phyloP scores from a whole-genome alignment of 1,140 invertebrate species.

The Meloidogyne chitwoodi region DNA sequence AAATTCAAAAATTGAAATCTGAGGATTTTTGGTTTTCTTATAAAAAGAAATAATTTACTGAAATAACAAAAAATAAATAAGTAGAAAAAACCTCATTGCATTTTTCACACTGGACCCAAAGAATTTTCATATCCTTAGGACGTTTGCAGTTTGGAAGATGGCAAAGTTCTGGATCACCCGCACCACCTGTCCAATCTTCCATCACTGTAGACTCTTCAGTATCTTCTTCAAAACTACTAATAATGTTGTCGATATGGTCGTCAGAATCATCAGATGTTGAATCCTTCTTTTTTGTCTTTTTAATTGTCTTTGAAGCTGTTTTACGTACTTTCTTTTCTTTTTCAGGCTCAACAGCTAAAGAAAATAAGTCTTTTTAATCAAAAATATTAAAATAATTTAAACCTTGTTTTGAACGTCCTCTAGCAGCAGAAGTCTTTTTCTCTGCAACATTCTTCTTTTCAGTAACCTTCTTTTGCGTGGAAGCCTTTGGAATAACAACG shows the following conservation, averaged over 20 bases:
- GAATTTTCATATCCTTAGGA: conserved; percentile 29
- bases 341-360: neutral
- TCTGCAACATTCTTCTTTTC: no score
- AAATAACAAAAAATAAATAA: no score
- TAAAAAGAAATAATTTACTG: no score
- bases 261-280: neutral
- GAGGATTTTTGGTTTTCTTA: no score
- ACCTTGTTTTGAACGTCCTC: neutral
- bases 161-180: conserved; percentile 25
- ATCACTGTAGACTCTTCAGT: neutral
- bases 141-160: conserved; percentile 21
- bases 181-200: conserved; percentile 21
- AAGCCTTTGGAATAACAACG: no score
- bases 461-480: no score
- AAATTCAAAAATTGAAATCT: no score
- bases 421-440: neutral
- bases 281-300: neutral
- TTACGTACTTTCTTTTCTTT: neutral
- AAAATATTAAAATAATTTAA: neutral
- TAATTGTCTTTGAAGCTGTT: neutral
- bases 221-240: neutral
- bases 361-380: no score
- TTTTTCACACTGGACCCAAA: conserved; percentile 61
- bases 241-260: neutral
- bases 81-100: conserved; percentile 54